Evolutionary conservation across 2,797 vertebrate genomes (phyloP), one percentile per base, ranked within the genome.

Genomic region (Phalloptychus januarius): DNA sequence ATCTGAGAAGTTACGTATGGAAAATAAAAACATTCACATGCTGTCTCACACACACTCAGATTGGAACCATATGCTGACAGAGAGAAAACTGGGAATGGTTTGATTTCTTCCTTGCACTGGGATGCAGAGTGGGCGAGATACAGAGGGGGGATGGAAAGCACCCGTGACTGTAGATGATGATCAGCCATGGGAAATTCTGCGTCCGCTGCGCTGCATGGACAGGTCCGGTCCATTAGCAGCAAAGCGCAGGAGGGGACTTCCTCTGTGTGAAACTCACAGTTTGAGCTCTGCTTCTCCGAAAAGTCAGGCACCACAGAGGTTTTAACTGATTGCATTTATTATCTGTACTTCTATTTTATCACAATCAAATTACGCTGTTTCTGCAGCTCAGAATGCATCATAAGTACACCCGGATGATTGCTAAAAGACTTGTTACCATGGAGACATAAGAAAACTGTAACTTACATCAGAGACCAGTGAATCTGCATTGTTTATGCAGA

Each of bases 41-140:
- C 77, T 92, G 83, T 85, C 85, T 3, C 81, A 45, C 74, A 45
- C 82, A 12, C 79, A 40, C 85, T 16, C 78, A 76, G 91, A 96
- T 95, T 95, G 91, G 85, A 95, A 95, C 93, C 96, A 96, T 90
- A 95, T 96, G 95, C 87, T 87, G 89, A 88, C 85, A 86, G 80
- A 88, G 87, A 89, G 83, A 94, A 94, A 93, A 94, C 93, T 94
- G 92, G 92, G 88, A 90, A 93, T 92, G 93, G 92, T 92, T 92
- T 93, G 89, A 94, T 94, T 94, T 87, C 89, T 89, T 89, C 89
- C 90, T 93, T 92, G 90, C 76, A 56, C 54, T 91, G 88, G 84
- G 90, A 87, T 72, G 86, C 76, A 84, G 88, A 90, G 88, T 84
- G 86, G 89, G 91, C 3, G 84, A 84, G 72, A 83, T 74, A 80